These are phyloP conservation scores for Emmelina monodactyla DNA, from an alignment of 2,888 invertebrate genomes.

Conservation along the genomic window DNA sequence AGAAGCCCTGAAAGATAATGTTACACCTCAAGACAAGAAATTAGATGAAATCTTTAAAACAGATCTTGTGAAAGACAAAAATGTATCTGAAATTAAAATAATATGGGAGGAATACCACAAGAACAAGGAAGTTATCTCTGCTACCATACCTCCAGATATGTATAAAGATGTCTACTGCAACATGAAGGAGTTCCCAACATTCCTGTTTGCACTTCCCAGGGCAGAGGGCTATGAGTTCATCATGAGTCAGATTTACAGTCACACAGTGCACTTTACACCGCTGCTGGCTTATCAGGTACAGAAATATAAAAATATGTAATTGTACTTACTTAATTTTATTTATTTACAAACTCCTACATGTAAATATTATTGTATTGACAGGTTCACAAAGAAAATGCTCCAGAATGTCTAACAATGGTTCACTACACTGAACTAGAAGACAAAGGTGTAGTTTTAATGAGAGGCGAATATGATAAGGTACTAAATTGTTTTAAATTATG, in stretches of 20 bases:
- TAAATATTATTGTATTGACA: constrained; percentile 23
- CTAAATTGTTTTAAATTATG: constrained; percentile 2
- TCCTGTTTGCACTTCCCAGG: constrained; percentile 82
- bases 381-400: constrained; percentile 88
- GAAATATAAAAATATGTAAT: not conserved
- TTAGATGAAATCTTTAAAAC: constrained; percentile 79
- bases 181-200: constrained; percentile 71
- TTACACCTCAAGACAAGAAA: constrained; percentile 39
- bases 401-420: constrained; percentile 82
- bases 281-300: constrained; percentile 81
- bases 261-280: constrained; percentile 84
- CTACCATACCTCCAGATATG: constrained; percentile 69
- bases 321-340: not conserved
- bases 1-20: constrained; percentile 27
- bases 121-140: constrained; percentile 78
- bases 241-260: constrained; percentile 75
- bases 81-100: constrained; percentile 71
- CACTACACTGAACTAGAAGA: constrained; percentile 79
- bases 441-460: constrained; percentile 82
- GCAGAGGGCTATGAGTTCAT: constrained; percentile 88
- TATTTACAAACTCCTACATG: not conserved
- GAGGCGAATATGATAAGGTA: constrained; percentile 82
- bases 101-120: constrained; percentile 87
- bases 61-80: constrained; percentile 76
- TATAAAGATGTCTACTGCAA: constrained; percentile 67